phyloP scores from a whole-genome alignment of 2,888 invertebrate species.

The Pherbina coryleti region DNA sequence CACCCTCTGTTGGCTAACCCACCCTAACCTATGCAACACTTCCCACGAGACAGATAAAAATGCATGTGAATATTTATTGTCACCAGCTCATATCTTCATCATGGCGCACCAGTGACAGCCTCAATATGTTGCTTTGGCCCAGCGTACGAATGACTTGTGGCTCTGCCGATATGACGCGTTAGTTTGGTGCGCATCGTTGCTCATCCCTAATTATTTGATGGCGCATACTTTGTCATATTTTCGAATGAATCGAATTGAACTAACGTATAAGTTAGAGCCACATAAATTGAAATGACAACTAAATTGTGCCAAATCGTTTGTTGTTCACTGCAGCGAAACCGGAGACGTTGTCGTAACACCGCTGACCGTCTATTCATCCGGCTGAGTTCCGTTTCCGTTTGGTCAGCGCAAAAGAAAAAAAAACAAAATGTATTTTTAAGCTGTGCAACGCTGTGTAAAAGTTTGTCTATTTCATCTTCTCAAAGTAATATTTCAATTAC shows the following conservation, averaged over 20 bases:
- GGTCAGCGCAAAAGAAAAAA: slow-evolving; percentile 46
- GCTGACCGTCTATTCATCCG: slow-evolving; percentile 56
- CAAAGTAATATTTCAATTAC: too few species aligned
- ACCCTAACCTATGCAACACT: slow-evolving; percentile 21
- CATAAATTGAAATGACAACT: slow-evolving; percentile 68
- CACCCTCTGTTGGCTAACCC: slow-evolving; percentile 28
- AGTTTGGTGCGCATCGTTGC: not conserved
- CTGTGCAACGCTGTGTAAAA: too few species aligned
- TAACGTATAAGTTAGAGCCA: slow-evolving; percentile 26
- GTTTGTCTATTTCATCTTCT: too few species aligned
- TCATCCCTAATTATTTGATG: not conserved
- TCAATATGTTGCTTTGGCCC: slow-evolving; percentile 48
- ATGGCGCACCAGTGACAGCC: slow-evolving; percentile 41
- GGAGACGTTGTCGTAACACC: slow-evolving; percentile 62
- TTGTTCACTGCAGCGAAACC: slow-evolving; percentile 53
- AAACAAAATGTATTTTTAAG: not conserved
- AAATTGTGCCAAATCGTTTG: slow-evolving; percentile 59
- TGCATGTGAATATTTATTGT: slow-evolving; percentile 7
- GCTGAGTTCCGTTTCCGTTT: slow-evolving; percentile 64
- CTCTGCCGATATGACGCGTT: slow-evolving; percentile 38
- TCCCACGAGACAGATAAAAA: slow-evolving; percentile 38
- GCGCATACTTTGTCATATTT: slow-evolving; percentile 1
- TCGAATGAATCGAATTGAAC: not conserved
- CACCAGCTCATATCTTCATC: slow-evolving; percentile 17
- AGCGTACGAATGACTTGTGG: slow-evolving; percentile 37